These are phyloP conservation scores for Pristionchus mayeri DNA, from an alignment of 2,888 invertebrate genomes.

Conservation along the genomic window DNA sequence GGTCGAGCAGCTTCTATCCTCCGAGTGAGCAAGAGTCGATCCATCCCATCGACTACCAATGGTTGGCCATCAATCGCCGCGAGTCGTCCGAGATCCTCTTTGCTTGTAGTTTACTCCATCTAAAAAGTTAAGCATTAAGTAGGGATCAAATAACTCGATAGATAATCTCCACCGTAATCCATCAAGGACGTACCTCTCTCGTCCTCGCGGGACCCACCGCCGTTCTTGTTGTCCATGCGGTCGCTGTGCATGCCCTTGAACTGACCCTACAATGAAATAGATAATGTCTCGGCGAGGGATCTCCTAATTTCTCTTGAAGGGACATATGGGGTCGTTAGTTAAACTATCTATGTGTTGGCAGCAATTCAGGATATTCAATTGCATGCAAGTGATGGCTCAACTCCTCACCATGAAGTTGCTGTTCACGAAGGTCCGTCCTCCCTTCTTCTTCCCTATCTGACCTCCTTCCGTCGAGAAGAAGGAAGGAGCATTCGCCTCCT, in stretches of 20 bases:
- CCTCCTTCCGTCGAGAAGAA: conserved; percentile 43
- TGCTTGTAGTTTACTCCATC: background rate
- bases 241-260: conserved; percentile 44
- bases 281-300: background rate
- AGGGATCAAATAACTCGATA: background rate
- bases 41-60: background rate
- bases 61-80: no score
- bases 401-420: conserved; percentile 32
- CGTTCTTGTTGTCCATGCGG: conserved; percentile 9
- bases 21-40: background rate
- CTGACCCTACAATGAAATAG: background rate
- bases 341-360: no score
- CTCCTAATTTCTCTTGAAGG: background rate
- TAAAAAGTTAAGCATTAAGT: background rate
- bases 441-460: background rate
- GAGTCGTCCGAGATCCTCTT: background rate
- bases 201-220: conserved; percentile 23
- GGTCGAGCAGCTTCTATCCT: background rate
- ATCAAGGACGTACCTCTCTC: conserved; percentile 1
- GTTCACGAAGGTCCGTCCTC: conserved; percentile 3
- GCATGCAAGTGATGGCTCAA: background rate
- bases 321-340: no score
- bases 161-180: background rate
- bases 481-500: conserved; percentile 1
- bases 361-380: no score